These are phyloP conservation scores for Atrina japonica DNA, from an alignment of 2,888 invertebrate species.

Conservation along the genomic window DNA sequence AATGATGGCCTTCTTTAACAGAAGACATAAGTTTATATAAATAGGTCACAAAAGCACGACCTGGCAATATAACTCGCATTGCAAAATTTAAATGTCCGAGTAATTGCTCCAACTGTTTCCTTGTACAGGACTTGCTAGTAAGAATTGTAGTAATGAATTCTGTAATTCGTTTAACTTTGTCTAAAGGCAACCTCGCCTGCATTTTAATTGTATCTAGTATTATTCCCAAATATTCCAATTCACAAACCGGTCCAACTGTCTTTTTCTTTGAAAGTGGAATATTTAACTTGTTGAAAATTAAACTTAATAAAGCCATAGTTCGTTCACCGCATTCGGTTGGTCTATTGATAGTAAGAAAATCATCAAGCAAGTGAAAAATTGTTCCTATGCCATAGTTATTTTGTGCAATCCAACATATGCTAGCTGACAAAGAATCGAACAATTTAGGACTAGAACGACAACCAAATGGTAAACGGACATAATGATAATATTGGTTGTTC, in stretches of 20 bases:
- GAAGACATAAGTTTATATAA: slow-evolving; percentile 27
- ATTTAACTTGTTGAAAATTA: slow-evolving; percentile 30
- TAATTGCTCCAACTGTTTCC: slow-evolving; percentile 22
- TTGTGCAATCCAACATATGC: slow-evolving; percentile 31
- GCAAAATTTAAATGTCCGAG: slow-evolving; percentile 46
- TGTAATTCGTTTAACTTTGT: slow-evolving; percentile 15
- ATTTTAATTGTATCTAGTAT: slow-evolving; percentile 48
- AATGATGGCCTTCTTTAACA: slow-evolving; percentile 32
- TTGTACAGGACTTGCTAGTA: slow-evolving; percentile 14
- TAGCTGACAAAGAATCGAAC: slow-evolving; percentile 28
- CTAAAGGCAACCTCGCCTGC: slow-evolving; percentile 29
- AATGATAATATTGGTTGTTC: slow-evolving; percentile 40
- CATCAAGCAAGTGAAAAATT: slow-evolving; percentile 40
- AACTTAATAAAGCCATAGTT: slow-evolving; percentile 12
- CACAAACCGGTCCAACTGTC: slow-evolving; percentile 19
- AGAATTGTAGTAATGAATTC: slow-evolving; percentile 5
- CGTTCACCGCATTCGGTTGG: slow-evolving; percentile 12
- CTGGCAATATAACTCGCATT: slow-evolving; percentile 25
- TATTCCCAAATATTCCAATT: slow-evolving; percentile 35
- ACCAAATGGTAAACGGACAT: slow-evolving; percentile 41
- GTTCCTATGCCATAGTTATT: slow-evolving; percentile 26
- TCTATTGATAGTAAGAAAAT: slow-evolving; percentile 34
- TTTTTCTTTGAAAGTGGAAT: slow-evolving; percentile 31
- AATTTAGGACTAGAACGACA: slow-evolving; percentile 43
- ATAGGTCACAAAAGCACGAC: slow-evolving; percentile 35